Evolutionary conservation across 1,140 invertebrate species (phyloP).

Genomic region (Marisa cornuarietis): DNA sequence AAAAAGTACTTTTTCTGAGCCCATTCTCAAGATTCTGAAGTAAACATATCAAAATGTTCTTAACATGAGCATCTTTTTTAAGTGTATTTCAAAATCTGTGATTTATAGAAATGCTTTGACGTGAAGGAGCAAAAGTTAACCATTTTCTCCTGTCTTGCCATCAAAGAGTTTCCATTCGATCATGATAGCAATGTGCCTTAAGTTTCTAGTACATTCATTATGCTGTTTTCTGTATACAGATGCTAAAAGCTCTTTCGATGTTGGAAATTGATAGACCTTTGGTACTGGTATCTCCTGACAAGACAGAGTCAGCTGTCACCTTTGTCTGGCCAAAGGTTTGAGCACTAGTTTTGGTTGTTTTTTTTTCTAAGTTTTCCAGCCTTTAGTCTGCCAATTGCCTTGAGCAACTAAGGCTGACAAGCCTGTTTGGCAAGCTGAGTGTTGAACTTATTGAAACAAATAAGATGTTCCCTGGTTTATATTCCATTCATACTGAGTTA

Average conservation of each 20-base stretch:
- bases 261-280: not conserved
- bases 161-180: not conserved
- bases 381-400: not conserved
- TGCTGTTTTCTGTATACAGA: constrained; percentile 9
- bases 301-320: not conserved
- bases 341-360: not conserved
- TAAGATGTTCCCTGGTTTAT: no score
- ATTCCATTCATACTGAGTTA: no score
- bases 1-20: not conserved
- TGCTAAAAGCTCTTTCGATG: constrained; percentile 8
- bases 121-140: not conserved
- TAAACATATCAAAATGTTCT: not conserved
- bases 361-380: not conserved
- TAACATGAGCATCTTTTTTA: not conserved
- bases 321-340: constrained; percentile 5
- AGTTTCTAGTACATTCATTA: not conserved
- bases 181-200: no score
- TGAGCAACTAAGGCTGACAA: not conserved
- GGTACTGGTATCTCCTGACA: constrained; percentile 10
- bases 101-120: no score
- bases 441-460: no score
- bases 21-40: not conserved
- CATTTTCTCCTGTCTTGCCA: not conserved
- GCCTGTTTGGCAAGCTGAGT: not conserved
- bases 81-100: not conserved